Base-by-base conservation (phyloP, 1,140 invertebrate genomes). In the Drepana arcuata region DNA sequence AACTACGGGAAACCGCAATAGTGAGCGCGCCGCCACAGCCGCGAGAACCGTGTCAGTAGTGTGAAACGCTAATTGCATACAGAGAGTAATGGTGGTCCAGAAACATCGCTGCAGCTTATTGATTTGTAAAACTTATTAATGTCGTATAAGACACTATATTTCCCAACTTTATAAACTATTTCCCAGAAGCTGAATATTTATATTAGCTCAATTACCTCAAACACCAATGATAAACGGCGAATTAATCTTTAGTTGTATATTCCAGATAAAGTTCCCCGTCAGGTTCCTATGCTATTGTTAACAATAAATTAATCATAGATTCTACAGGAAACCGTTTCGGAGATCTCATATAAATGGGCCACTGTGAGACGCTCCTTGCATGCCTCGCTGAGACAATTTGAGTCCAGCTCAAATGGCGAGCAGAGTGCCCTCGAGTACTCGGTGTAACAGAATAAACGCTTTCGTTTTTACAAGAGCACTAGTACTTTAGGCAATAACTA, bases 261-360 rank as follows among this genome's bases (percentile, higher is more conserved):
- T 46, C 64, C 72, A 79, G 72, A 82, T 68, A 78, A 79, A 82
- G 74, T 66, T 69, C 67, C 66, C 54, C 53, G 43, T 56, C 56
- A 60, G 66, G 62, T 66, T 64, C 63, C 67, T 75, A 79, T 44
- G 50, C 66, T 82, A 82, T 55, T 68, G 67, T 82, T 79, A 82
- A 63, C 45, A 82, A 82, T 82, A 82, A 82, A 82, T 82, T 82
- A 79, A 73, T 61, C 67, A 66, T 79, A 74, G 64, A 72, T 72
- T 69, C 78, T 82, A 82, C 69, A 82, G 74, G 74, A 79, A 79
- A 82, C 73, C 64, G 66, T 78, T 70, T 68, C 73, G 74, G 78
- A 82, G 74, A 79, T 79, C 74, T 82, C 67, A 72, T 58, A 52
- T 58, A 53, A 58, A 62, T 52, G 63, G 57, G 64, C 59, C 56